These are phyloP conservation scores for Pimpla rufipes DNA, from an alignment of 2,888 invertebrate genomes.

Conservation along the genomic window DNA sequence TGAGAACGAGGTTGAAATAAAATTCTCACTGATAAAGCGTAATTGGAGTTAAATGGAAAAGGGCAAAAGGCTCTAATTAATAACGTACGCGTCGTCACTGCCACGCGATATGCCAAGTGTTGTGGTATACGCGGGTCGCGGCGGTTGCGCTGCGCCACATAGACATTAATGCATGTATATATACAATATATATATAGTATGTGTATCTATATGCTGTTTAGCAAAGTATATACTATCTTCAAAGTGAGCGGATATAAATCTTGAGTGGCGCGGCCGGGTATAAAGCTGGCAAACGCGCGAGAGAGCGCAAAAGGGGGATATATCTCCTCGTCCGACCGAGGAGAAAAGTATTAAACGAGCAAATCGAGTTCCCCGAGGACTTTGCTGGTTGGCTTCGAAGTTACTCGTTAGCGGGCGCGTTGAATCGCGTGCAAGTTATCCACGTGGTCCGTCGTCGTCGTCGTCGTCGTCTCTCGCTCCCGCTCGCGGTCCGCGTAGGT, in stretches of 20 bases:
- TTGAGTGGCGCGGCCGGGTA: slow-evolving; percentile 36
- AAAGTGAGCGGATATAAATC: slow-evolving; percentile 66
- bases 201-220: slow-evolving; percentile 7
- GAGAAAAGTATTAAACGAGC: slow-evolving; percentile 66
- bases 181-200: neutral
- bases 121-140: neutral
- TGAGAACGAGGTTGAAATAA: slow-evolving; percentile 34
- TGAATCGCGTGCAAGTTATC: slow-evolving; percentile 70
- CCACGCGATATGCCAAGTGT: slow-evolving; percentile 19
- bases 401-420: slow-evolving; percentile 69
- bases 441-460: slow-evolving; percentile 22
- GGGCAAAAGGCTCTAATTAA: slow-evolving; percentile 51
- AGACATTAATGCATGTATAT: slow-evolving; percentile 21
- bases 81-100: slow-evolving; percentile 37
- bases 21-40: slow-evolving; percentile 22
- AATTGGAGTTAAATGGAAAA: slow-evolving; percentile 53
- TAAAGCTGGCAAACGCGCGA: slow-evolving; percentile 50
- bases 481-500: slow-evolving; percentile 8
- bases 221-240: slow-evolving; percentile 54
- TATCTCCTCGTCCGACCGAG: slow-evolving; percentile 49
- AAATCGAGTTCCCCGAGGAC: slow-evolving; percentile 66
- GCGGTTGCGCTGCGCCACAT: slow-evolving; percentile 5
- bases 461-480: neutral
- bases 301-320: slow-evolving; percentile 39
- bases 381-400: slow-evolving; percentile 66